Percentiles rank a stretch among this genome's conserved stretches.
These are phyloP conservation scores for Nephotettix cincticeps DNA, from an alignment of 1,140 invertebrate genomes.

Conservation along the genomic window DNA sequence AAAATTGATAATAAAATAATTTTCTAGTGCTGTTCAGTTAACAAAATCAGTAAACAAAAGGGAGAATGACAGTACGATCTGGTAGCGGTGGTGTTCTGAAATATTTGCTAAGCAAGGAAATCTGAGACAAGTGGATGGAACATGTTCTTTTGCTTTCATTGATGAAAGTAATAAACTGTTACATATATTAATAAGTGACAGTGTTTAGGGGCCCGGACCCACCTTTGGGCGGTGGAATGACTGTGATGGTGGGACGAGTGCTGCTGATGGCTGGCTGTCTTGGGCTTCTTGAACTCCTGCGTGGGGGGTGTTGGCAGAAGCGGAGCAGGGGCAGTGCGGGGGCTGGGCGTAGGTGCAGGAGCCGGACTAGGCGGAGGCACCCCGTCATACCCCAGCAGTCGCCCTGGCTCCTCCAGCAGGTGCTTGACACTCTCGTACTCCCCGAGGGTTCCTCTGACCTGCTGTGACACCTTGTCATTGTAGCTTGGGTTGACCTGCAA, in stretches of 20 bases:
- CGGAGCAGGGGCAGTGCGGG: conserved; percentile 43
- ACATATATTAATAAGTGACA: no score
- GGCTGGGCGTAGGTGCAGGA: conserved; percentile 35
- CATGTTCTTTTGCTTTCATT: no score
- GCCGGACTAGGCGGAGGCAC: conserved; percentile 59
- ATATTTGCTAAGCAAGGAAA: no score
- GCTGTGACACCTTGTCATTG: conserved; percentile 70
- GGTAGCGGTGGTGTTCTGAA: no score
- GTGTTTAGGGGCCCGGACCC: no score
- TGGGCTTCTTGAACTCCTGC: conserved; percentile 61
- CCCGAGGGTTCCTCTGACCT: conserved; percentile 72
- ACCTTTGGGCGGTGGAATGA: neutral
- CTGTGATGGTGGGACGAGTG: conserved; percentile 7
- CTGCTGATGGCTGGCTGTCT: neutral
- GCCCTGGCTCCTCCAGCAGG: conserved; percentile 62
- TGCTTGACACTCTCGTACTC: conserved; percentile 67
- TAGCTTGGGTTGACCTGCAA: conserved; percentile 65
- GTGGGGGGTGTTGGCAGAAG: conserved; percentile 40
- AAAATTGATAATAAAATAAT: no score
- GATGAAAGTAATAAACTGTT: no score
- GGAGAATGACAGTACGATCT: no score
- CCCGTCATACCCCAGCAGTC: conserved; percentile 70
- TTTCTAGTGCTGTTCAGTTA: no score
- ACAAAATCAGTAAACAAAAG: no score
- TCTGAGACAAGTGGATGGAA: no score